Percentiles rank a stretch among this genome's conserved stretches.
phyloP scores from a whole-genome alignment of 1,140 invertebrate species.

The Lepidurus arcticus region DNA sequence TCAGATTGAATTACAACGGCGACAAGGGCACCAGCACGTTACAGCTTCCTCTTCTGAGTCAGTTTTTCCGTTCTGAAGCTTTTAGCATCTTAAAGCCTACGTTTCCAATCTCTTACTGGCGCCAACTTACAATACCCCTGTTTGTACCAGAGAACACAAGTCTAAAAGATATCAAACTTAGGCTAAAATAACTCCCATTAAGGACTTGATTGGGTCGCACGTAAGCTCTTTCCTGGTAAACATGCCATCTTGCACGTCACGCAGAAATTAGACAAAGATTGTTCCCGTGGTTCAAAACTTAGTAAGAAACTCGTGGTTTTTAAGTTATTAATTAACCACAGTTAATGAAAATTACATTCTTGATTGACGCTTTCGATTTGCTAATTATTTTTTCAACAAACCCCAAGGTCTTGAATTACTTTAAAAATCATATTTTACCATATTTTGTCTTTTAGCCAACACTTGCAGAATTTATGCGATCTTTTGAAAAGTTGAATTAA shows the following conservation, averaged over 20 bases:
- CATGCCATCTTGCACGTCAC: not conserved
- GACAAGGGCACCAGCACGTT: conserved; percentile 17
- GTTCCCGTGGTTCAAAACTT: not conserved
- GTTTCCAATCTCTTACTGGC: not conserved
- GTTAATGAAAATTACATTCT: not conserved
- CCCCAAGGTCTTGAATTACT: no score
- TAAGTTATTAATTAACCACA: not conserved
- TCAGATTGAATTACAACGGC: conserved; percentile 15
- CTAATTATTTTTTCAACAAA: no score
- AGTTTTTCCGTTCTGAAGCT: not conserved
- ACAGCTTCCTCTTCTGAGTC: not conserved
- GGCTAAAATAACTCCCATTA: not conserved
- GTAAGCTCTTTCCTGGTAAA: not conserved
- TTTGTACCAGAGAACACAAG: not conserved
- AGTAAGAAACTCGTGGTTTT: not conserved
- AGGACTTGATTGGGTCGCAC: not conserved
- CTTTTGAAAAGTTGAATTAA: not conserved
- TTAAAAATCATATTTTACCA: no score
- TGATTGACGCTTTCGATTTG: not conserved
- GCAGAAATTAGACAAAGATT: not conserved
- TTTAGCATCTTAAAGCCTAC: not conserved
- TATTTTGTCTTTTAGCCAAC: no score
- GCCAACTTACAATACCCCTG: not conserved
- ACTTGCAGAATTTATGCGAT: no score
- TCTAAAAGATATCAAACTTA: not conserved